A percentile compares a stretch with the other conserved stretches of the same genome.
phyloP scores from a whole-genome alignment of 2,113 vertebrate genomes.

The Procapra przewalskii region DNA sequence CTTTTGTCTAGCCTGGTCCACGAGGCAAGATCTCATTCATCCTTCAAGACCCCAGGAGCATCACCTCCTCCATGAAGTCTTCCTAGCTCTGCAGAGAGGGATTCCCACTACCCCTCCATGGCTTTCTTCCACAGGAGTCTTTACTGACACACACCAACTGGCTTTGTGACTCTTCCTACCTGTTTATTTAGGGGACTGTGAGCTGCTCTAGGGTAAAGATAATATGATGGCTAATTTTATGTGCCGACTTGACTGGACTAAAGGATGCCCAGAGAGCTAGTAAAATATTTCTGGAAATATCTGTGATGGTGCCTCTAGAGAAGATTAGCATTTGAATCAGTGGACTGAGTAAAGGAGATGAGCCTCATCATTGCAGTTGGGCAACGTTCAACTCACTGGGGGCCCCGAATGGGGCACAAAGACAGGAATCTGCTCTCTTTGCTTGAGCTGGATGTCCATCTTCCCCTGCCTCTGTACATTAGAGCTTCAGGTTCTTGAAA shows the following conservation, averaged over 20 bases:
- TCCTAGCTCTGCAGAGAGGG: not conserved
- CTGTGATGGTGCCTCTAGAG: not conserved
- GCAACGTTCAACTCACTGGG: not conserved
- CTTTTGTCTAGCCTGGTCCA: not conserved
- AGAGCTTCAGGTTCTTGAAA: not conserved
- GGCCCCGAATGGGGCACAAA: not conserved
- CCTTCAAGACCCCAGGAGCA: not conserved
- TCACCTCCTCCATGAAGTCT: not conserved
- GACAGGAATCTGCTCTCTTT: not conserved
- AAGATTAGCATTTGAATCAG: not conserved
- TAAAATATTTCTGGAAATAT: not conserved
- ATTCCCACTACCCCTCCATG: not conserved
- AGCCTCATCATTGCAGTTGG: too few relatives aligned
- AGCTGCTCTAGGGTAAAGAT: not conserved
- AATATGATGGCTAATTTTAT: not conserved
- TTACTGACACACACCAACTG: not conserved
- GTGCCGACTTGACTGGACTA: not conserved
- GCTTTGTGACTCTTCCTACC: not conserved
- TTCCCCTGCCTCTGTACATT: not conserved
- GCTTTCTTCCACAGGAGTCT: not conserved
- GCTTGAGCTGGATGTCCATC: not conserved
- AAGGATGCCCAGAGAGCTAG: not conserved
- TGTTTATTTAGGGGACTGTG: not conserved
- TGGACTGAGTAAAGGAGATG: not conserved
- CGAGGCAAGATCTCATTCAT: not conserved